Percentiles rank a stretch among this genome's conserved stretches.
These are phyloP conservation scores for Dicyrtoma fusca DNA, from an alignment of 2,888 invertebrate genomes.

Conservation along the genomic window DNA sequence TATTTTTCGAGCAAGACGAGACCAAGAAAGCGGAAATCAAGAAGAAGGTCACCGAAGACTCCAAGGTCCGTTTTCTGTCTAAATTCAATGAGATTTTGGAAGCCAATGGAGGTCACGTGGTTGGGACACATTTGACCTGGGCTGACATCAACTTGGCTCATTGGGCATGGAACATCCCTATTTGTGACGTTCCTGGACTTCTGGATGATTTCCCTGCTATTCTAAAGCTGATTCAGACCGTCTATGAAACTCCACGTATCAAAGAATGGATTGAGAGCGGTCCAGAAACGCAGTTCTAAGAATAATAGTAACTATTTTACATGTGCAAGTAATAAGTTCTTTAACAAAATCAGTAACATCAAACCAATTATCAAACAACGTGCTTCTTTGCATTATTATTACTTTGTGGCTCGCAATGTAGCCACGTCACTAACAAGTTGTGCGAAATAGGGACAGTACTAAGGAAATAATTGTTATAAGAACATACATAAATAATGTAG, in stretches of 20 bases:
- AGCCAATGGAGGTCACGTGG: constrained; percentile 39
- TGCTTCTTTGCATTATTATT: too few species aligned
- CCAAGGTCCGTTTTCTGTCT: constrained; percentile 34
- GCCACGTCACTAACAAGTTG: too few species aligned
- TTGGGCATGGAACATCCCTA: neutral
- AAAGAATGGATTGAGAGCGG: neutral
- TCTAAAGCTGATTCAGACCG: neutral
- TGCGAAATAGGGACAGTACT: too few species aligned
- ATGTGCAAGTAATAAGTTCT: too few species aligned
- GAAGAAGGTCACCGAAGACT: constrained; percentile 9
- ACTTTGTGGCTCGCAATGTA: too few species aligned
- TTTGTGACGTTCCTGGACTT: too few species aligned
- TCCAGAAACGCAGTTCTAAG: neutral
- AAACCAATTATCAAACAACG: too few species aligned
- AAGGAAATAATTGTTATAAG: too few species aligned
- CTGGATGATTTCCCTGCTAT: neutral
- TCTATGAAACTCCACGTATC: neutral
- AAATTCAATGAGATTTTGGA: constrained; percentile 39
- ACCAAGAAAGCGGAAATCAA: neutral
- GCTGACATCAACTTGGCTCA: constrained; percentile 41
- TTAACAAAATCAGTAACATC: too few species aligned
- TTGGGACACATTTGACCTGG: constrained; percentile 37
- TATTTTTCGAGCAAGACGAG: neutral
- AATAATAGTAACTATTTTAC: too few species aligned
- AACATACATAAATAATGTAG: too few species aligned